phyloP scores from a whole-genome alignment of 1,140 invertebrate species.

The Streblospio benedicti region DNA sequence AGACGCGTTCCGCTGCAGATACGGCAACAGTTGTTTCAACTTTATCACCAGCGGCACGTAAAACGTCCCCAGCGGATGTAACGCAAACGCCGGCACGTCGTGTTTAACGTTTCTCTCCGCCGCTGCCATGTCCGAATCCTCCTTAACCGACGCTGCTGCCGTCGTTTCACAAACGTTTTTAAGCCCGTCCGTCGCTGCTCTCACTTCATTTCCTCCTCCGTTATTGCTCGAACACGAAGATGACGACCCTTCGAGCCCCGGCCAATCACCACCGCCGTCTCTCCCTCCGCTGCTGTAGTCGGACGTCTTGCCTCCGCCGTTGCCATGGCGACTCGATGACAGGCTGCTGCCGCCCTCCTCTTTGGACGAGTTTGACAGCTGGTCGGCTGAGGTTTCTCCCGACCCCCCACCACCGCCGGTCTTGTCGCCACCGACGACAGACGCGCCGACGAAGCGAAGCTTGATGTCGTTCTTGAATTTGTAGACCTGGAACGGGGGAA shows the following conservation, averaged over 20 bases:
- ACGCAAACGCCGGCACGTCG: slow-evolving; percentile 65
- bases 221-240: neutral
- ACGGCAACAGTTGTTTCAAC: slow-evolving; percentile 61
- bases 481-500: slow-evolving; percentile 53
- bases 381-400: too few relatives aligned
- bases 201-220: neutral
- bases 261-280: neutral
- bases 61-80: slow-evolving; percentile 76
- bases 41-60: slow-evolving; percentile 85
- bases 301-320: slow-evolving; percentile 27
- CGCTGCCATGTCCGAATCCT: slow-evolving; percentile 19
- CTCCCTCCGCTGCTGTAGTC: slow-evolving; percentile 1
- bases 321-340: slow-evolving; percentile 7
- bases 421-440: slow-evolving; percentile 6
- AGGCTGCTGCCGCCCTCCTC: too few relatives aligned
- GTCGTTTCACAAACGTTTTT: neutral
- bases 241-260: slow-evolving; percentile 10
- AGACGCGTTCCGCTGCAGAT: slow-evolving; percentile 52
- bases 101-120: slow-evolving; percentile 4
- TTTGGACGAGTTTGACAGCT: too few relatives aligned
- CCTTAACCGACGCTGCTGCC: neutral
- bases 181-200: neutral
- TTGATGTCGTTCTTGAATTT: slow-evolving; percentile 94
- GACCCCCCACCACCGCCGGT: neutral
- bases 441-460: slow-evolving; percentile 58